These are phyloP conservation scores for Hyles vespertilio DNA, from an alignment of 1,140 invertebrate species.

Conservation along the genomic window DNA sequence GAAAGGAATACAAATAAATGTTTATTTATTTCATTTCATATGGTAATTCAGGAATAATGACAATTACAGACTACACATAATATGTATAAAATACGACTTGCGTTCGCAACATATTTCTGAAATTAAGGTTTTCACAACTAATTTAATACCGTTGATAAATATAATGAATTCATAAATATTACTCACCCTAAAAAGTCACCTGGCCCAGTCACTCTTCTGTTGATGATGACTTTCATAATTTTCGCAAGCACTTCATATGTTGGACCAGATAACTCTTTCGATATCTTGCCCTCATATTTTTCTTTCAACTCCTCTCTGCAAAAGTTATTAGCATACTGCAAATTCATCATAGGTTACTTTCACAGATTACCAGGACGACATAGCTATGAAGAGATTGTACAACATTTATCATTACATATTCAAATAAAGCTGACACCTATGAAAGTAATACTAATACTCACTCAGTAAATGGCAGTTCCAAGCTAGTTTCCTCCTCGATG, in stretches of 20 bases:
- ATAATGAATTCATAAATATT: background rate
- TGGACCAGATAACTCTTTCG: slow-evolving; percentile 93
- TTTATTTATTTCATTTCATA: too few relatives aligned
- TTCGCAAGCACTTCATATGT: slow-evolving; percentile 97
- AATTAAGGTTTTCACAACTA: too few relatives aligned
- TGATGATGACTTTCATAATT: slow-evolving; percentile 97
- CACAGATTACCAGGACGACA: too few relatives aligned
- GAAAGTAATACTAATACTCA: slow-evolving; percentile 68
- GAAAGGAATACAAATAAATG: too few relatives aligned
- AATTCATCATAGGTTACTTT: too few relatives aligned
- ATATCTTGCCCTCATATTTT: slow-evolving; percentile 96
- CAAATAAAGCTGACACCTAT: too few relatives aligned
- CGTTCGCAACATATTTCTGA: too few relatives aligned
- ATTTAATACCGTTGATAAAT: background rate
- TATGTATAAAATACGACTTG: too few relatives aligned
- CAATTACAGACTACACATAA: too few relatives aligned
- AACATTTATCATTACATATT: too few relatives aligned
- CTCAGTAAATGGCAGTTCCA: slow-evolving; percentile 95
- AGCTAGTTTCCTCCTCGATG: slow-evolving; percentile 95
- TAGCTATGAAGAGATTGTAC: too few relatives aligned
- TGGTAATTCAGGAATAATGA: too few relatives aligned
- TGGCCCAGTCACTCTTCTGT: slow-evolving; percentile 95
- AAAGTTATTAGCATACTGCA: slow-evolving; percentile 3
- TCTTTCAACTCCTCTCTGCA: slow-evolving; percentile 91
- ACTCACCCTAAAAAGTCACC: slow-evolving; percentile 92